These are phyloP conservation scores for Montifringilla adamsi DNA, from an alignment of 2,113 vertebrate species.

Conservation along the genomic window DNA sequence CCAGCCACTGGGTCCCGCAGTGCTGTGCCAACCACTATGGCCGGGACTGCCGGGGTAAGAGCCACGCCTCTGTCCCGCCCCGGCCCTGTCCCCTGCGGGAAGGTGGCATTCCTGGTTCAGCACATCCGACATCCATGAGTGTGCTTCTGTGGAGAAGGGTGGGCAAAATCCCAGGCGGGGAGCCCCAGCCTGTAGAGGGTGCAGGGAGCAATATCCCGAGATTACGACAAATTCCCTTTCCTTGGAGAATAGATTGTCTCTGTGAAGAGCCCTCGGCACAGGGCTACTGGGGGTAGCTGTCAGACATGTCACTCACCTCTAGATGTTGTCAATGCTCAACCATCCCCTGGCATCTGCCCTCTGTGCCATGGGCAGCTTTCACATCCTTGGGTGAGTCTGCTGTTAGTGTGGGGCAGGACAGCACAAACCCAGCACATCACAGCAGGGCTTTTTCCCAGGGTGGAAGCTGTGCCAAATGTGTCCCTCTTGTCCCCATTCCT, in stretches of 20 bases:
- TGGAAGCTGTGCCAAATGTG: background rate
- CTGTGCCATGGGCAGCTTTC: background rate
- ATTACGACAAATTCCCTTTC: background rate
- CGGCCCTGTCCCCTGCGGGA: background rate
- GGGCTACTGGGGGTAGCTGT: background rate
- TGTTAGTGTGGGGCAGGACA: background rate
- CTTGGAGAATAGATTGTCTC: background rate
- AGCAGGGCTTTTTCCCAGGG: background rate
- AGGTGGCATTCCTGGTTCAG: background rate
- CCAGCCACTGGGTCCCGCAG: constrained; percentile 72
- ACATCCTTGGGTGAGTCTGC: background rate
- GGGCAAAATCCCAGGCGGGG: background rate
- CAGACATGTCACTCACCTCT: background rate
- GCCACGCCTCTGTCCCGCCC: rapidly evolving
- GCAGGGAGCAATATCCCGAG: background rate
- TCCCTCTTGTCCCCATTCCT: background rate
- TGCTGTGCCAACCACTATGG: constrained; percentile 93
- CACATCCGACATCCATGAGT: background rate
- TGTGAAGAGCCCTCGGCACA: background rate
- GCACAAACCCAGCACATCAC: background rate
- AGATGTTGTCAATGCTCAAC: background rate
- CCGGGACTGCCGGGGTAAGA: constrained; percentile 83
- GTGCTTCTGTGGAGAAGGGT: background rate
- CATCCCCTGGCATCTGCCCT: background rate
- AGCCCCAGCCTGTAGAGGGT: background rate